Evolutionary conservation across 2,797 vertebrate species (phyloP), one percentile per base, ranked within the genome.

Genomic region (Gallirallus australis): DNA sequence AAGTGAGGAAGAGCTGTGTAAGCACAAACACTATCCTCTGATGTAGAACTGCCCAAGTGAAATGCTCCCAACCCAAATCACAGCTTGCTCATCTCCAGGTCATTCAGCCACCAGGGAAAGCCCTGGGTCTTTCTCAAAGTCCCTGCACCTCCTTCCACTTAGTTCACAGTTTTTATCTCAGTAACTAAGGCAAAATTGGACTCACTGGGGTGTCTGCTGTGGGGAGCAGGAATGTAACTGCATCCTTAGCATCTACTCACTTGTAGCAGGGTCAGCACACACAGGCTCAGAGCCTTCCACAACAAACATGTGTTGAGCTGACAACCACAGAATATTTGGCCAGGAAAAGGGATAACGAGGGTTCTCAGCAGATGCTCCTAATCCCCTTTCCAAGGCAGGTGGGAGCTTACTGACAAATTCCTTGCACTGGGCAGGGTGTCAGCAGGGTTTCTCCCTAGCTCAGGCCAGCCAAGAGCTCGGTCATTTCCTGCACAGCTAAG

Each of bases 31-130:
- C 20, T 27, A 88, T 25, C 33, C 33, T 56, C 63, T 59, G 18
- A 37, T 35, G 23, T 0, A 27, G 21, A 47, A 30, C 18, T 1
- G 27, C 6, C 19, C 25, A 28, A n/a, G 31, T 0, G 2, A 78
- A 86, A 37, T 2, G 2, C 30, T 37, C 19, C 31, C 23, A 63
- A 7, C 27, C 52, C 33, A 57, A 69, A 37, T 37, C 59, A 27
- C 66, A 90, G 40, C 45, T 56, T 66, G 2, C 52, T 82, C 21
- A 45, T 52, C 42, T 52, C 57, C 53, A 30, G 39, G 37, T 61
- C 56, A 28, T 2, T 47, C 61, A 69, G 70, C 42, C 24, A 47
- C 10, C n/a, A 78, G n/a, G 35, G 39, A 81, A 47, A 81, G 35
- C 27, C 31, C 71, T 8, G 24, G 20, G 12, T 27, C 25, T n/a